Base-by-base conservation (phyloP, 2,888 invertebrate species). In the Sesia apiformis region DNA sequence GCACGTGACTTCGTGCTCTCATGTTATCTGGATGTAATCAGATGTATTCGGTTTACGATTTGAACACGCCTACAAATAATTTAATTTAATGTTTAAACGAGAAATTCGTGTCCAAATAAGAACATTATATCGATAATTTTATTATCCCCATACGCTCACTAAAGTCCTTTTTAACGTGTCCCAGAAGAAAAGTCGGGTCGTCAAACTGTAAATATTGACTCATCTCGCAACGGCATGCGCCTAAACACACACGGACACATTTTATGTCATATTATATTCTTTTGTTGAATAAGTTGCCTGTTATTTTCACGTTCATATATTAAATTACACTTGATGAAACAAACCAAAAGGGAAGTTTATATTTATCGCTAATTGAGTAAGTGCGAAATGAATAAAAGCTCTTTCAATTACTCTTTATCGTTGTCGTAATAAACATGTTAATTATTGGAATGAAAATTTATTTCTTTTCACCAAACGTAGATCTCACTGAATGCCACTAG, bases 131-230 rank as follows among this genome's bases (percentile, higher is more conserved):
- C 23, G 46, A 8, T 23, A 23, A 46, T 46, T 46, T 46, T 46
- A 46, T 46, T 46, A 23, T 23, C 46, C 23, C n/a, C 46, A n/a
- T 50, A 38, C 50, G 38, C 38, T 50, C 38, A 50, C 39, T 38
- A 6, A 50, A 38, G 38, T 50, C 50, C 50, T 50, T 5, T 23
- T 46, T 50, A 50, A 8, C 8, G 7, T 50, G 3, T 5, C 7
- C 5, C 7, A 38, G 7, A 50, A 56, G 57, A 72, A 73, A 74
- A 76, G 70, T 69, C 63, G 63, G 83, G 79, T 84, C 84, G 72
- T 72, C 69, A 72, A 83, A 82, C 84, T 74, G 70, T 75, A 73
- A 84, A 85, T 85, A 84, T 86, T 86, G 78, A 84, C 81, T 79
- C 76, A 78, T 79, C 78, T 76, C 69, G 64, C 63, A 60, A 65